Conservation (phyloP, 2,113 vertebrate genomes). For the Dipodomys spectabilis region DNA sequence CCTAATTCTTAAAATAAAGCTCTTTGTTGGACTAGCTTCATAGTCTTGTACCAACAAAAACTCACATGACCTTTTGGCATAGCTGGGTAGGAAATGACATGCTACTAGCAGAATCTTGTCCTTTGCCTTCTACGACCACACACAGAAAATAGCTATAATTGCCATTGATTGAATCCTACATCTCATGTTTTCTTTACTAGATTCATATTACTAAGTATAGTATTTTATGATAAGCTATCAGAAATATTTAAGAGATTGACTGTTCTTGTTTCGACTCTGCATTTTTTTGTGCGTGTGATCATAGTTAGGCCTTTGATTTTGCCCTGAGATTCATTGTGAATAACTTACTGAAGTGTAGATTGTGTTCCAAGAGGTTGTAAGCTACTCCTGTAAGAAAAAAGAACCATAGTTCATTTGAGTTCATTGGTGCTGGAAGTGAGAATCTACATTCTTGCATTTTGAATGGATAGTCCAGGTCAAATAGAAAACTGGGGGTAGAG, state of each 20-base stretch:
- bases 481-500: not conserved
- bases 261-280: not conserved
- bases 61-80: not conserved
- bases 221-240: not conserved
- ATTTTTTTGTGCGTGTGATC: not conserved
- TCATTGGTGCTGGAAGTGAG: not conserved
- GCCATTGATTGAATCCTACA: not conserved
- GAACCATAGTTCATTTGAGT: not conserved
- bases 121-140: slow-evolving; percentile 41
- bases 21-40: not conserved
- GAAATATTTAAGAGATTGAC: slow-evolving; percentile 1
- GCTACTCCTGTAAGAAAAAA: not conserved
- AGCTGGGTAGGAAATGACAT: slow-evolving; percentile 19
- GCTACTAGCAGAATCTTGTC: not conserved
- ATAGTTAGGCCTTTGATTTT: not conserved
- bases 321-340: not conserved
- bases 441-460: not conserved
- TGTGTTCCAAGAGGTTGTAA: not conserved
- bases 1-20: slow-evolving; percentile 18
- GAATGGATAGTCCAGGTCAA: not conserved
- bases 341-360: not conserved
- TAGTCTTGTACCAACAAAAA: not conserved
- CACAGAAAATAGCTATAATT: slow-evolving; percentile 19
- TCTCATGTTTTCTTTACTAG: not conserved
- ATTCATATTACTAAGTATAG: not conserved